These are phyloP conservation scores for Acyrthosiphon pisum DNA, from an alignment of 1,140 invertebrate species.

Conservation along the genomic window DNA sequence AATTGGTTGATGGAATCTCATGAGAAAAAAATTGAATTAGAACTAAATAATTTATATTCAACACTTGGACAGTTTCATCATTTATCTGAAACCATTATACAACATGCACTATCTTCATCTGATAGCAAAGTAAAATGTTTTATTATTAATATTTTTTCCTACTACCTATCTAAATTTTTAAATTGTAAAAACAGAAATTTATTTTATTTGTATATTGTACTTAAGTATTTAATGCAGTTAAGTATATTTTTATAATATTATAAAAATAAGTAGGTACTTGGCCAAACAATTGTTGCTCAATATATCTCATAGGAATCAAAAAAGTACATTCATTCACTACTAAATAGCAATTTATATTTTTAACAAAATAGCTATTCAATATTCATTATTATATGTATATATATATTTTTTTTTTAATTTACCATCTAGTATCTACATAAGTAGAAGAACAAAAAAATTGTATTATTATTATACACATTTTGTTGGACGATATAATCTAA, in stretches of 20 bases:
- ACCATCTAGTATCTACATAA: neutral
- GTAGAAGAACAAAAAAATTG: neutral
- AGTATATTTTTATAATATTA: neutral
- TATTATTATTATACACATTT: neutral
- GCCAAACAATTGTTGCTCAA: neutral
- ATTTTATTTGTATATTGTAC: neutral
- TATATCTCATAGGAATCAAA: too few relatives aligned
- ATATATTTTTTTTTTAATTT: neutral
- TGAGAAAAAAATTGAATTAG: conserved; percentile 32
- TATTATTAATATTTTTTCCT: neutral
- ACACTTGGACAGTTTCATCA: conserved; percentile 37
- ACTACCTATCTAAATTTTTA: neutral
- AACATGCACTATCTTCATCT: conserved; percentile 34
- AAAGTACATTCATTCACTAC: too few relatives aligned
- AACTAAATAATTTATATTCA: conserved; percentile 31
- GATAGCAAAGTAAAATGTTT: conserved; percentile 31
- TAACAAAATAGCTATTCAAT: neutral
- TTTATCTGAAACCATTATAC: conserved; percentile 40
- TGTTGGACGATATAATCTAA: neutral
- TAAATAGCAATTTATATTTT: too few relatives aligned
- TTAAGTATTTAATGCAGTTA: too few relatives aligned
- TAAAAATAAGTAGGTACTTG: neutral
- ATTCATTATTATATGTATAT: too few relatives aligned
- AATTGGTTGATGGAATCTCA: conserved; percentile 39
- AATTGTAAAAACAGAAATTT: neutral